Percentiles rank a stretch among this genome's conserved stretches.
phyloP scores from a whole-genome alignment of 2,888 invertebrate species.

The Frankliniella intonsa region DNA sequence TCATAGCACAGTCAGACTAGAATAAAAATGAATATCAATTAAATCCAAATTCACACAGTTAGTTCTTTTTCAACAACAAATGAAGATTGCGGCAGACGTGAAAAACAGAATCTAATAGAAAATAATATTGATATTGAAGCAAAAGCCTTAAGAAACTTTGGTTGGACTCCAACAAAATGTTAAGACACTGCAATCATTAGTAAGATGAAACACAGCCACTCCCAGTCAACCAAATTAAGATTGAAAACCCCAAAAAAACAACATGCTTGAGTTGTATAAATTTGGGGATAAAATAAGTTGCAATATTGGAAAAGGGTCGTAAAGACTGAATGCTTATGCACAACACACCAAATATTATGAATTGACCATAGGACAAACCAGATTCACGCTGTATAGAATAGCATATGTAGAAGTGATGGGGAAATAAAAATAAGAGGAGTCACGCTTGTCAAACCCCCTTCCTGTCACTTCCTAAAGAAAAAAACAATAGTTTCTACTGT shows the following conservation, averaged over 20 bases:
- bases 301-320: neutral
- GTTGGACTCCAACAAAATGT: neutral
- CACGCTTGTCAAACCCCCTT: constrained; percentile 43
- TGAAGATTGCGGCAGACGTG: neutral
- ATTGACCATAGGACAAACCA: constrained; percentile 39
- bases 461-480: constrained; percentile 44
- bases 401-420: constrained; percentile 42
- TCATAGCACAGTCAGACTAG: too few species aligned
- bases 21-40: constrained; percentile 31
- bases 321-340: neutral
- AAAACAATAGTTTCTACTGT: constrained; percentile 34
- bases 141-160: neutral
- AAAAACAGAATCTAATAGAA: neutral
- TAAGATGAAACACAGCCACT: neutral
- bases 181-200: neutral
- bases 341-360: neutral
- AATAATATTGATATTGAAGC: neutral
- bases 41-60: constrained; percentile 18
- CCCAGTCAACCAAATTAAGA: neutral
- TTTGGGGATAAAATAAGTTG: neutral
- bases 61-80: constrained; percentile 1
- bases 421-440: constrained; percentile 42
- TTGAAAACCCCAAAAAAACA: neutral
- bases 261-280: neutral
- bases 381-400: constrained; percentile 43